A percentile compares a stretch with the other conserved stretches of the same genome.
Evolutionary conservation across 2,113 vertebrate genomes (phyloP).

Genomic region (Dipodomys spectabilis): DNA sequence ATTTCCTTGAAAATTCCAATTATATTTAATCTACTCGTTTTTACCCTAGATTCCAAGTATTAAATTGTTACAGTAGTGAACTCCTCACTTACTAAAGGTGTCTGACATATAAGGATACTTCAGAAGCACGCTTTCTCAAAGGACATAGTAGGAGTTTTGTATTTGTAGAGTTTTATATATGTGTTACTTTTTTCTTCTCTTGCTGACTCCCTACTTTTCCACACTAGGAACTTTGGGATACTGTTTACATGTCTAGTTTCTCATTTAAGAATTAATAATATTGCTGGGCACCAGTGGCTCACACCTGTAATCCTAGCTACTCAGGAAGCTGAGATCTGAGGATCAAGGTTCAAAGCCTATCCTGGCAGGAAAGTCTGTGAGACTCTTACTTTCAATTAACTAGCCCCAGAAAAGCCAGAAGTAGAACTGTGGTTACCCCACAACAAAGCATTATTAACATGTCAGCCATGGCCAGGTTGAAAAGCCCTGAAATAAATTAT

Average conservation of each 20-base stretch:
- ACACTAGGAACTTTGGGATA: neutral
- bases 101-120: neutral
- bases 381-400: too few relatives aligned
- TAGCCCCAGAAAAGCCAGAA: too few relatives aligned
- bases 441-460: too few relatives aligned
- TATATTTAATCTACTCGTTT: neutral
- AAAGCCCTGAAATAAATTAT: neutral
- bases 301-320: too few relatives aligned
- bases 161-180: neutral
- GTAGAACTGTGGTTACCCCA: too few relatives aligned
- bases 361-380: too few relatives aligned
- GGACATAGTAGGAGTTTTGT: neutral
- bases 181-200: neutral
- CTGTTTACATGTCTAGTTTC: neutral
- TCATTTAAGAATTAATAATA: neutral
- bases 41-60: conserved; percentile 23
- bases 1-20: conserved; percentile 30
- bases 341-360: too few relatives aligned
- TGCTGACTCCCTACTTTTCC: neutral
- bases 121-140: neutral
- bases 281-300: neutral
- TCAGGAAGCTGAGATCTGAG: too few relatives aligned
- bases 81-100: neutral
- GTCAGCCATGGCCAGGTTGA: too few relatives aligned
- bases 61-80: neutral